Evolutionary conservation across 2,113 vertebrate species (phyloP).

Genomic region (Apeltes quadracus): DNA sequence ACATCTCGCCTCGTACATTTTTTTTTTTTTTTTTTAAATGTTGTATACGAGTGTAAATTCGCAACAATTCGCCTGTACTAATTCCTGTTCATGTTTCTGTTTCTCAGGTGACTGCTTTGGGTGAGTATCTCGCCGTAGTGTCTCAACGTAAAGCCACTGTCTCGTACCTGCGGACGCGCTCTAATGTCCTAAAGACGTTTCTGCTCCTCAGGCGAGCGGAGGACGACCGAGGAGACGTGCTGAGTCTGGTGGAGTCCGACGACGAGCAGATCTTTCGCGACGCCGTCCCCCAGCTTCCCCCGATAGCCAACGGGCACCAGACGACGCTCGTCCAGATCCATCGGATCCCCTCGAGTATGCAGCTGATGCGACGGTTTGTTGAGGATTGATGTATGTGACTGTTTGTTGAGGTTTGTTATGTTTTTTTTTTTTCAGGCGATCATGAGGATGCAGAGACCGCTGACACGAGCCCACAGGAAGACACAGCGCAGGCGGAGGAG

Average conservation of each 20-base stretch:
- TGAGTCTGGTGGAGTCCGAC: conserved; percentile 92
- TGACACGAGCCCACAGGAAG: conserved; percentile 33
- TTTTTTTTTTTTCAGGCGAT: conserved; percentile 48
- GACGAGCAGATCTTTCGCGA: conserved; percentile 80
- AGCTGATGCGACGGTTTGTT: not conserved
- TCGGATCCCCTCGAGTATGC: conserved; percentile 71
- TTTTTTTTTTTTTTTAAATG: no score
- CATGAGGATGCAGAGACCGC: conserved; percentile 51
- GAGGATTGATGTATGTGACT: no score
- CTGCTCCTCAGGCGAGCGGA: conserved; percentile 54
- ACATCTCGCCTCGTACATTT: not conserved
- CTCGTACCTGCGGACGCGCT: not conserved
- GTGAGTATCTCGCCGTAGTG: conserved; percentile 69
- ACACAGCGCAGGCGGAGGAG: conserved; percentile 49
- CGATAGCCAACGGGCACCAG: conserved; percentile 60
- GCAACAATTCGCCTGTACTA: not conserved
- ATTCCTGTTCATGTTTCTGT: conserved; percentile 24
- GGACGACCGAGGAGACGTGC: conserved; percentile 77
- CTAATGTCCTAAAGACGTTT: not conserved
- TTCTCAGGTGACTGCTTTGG: conserved; percentile 73
- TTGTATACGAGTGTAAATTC: not conserved
- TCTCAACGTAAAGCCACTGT: not conserved
- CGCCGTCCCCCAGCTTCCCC: conserved; percentile 70
- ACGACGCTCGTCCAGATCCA: conserved; percentile 81
- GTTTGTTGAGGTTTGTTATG: not conserved